Percentiles rank a stretch among this genome's conserved stretches.
These are phyloP conservation scores for Ecdyonurus torrentis DNA, from an alignment of 2,888 invertebrate species.

Conservation along the genomic window DNA sequence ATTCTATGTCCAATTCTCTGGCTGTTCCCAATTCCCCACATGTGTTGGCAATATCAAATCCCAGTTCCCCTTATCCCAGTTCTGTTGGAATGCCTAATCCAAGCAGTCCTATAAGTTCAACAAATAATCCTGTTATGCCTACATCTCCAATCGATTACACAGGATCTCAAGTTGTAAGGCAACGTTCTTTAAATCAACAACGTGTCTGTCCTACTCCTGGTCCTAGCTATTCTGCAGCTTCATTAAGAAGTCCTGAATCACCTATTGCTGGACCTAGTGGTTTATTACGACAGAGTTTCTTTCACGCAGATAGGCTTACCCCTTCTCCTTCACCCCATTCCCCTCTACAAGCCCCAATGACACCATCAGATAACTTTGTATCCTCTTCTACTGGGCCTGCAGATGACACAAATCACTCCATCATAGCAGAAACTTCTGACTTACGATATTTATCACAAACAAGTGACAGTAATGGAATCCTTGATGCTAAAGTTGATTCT, in stretches of 20 bases:
- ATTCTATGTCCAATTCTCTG: neutral
- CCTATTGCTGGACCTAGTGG: neutral
- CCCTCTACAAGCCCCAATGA: conserved; percentile 9
- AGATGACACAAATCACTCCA: conserved; percentile 10
- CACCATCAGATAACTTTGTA: conserved; percentile 13
- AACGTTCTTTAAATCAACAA: neutral
- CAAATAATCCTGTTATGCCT: neutral
- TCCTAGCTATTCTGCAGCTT: neutral
- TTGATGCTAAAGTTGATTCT: conserved; percentile 17
- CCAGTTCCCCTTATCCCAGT: neutral
- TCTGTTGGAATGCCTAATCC: neutral
- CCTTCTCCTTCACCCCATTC: neutral
- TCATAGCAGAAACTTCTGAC: neutral
- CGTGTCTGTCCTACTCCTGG: neutral
- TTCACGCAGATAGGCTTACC: neutral
- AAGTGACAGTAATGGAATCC: conserved; percentile 11
- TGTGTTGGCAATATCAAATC: neutral
- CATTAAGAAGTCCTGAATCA: neutral
- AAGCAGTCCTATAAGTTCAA: conserved; percentile 2
- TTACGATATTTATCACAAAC: neutral
- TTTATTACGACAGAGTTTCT: neutral
- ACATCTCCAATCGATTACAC: neutral
- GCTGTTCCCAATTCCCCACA: neutral
- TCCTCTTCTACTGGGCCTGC: conserved; percentile 14
- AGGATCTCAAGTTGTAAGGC: neutral